Evolutionary conservation across 2,113 vertebrate genomes (phyloP).

Genomic region (Anser cygnoides): DNA sequence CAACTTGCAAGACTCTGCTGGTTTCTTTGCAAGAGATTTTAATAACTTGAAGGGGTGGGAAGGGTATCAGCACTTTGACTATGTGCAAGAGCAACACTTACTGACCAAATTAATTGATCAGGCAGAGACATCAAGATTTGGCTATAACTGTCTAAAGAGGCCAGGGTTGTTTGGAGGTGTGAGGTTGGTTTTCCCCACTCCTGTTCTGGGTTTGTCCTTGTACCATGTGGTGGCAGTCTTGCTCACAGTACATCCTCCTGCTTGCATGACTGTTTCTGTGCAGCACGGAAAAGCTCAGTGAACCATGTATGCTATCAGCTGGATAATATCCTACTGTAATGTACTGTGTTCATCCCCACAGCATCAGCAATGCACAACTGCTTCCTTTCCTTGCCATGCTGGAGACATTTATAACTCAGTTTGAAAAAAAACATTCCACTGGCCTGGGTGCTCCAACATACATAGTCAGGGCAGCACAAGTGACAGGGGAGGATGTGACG

Average conservation of each 20-base stretch:
- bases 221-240: constrained; percentile 37
- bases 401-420: background rate
- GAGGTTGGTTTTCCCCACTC: background rate
- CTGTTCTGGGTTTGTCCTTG: background rate
- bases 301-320: background rate
- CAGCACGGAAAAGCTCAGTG: background rate
- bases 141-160: background rate
- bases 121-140: background rate
- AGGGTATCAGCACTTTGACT: background rate
- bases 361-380: background rate
- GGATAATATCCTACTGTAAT: background rate
- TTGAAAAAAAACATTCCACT: accelerated
- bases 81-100: background rate
- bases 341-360: background rate
- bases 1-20: background rate
- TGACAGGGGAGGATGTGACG: background rate
- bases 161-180: background rate
- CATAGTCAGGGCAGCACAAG: accelerated
- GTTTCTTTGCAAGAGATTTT: background rate
- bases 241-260: background rate
- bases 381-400: background rate
- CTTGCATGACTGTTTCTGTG: background rate
- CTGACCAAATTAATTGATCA: background rate
- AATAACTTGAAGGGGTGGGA: background rate
- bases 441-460: background rate